Percentiles rank a stretch among this genome's conserved stretches.
Conservation (phyloP, 2,113 vertebrate species). For the Polypterus senegalus region DNA sequence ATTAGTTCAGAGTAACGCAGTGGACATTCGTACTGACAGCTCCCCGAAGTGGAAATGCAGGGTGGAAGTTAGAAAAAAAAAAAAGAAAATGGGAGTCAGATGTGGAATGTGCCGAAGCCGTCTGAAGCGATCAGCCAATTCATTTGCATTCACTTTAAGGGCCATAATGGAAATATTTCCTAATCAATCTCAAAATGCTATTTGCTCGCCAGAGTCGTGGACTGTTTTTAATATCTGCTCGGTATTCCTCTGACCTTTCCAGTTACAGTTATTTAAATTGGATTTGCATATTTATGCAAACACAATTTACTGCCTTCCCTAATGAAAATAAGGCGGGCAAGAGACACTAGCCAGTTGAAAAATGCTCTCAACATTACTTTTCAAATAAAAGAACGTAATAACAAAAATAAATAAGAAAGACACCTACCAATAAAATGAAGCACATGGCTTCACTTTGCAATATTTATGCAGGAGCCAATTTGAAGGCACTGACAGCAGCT, state of each 20-base stretch:
- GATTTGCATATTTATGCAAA: conserved; percentile 44
- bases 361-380: too few relatives aligned
- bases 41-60: too few relatives aligned
- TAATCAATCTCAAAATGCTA: background rate
- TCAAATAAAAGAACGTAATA: too few relatives aligned
- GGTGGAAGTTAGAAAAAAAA: too few relatives aligned
- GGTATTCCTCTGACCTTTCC: conserved; percentile 48
- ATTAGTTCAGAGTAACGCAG: too few relatives aligned
- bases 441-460: too few relatives aligned
- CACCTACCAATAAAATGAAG: too few relatives aligned
- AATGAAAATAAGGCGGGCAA: background rate
- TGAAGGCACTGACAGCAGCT: background rate
- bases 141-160: background rate
- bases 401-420: too few relatives aligned
- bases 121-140: background rate
- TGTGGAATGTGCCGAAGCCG: background rate
- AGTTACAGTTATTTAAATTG: conserved; percentile 37
- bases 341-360: too few relatives aligned
- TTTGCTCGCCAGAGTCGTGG: conserved; percentile 6
- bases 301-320: conserved; percentile 39
- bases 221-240: conserved; percentile 28
- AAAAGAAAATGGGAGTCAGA: background rate
- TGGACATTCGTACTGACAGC: too few relatives aligned
- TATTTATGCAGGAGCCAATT: too few relatives aligned
- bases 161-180: background rate